phyloP scores from a whole-genome alignment of 2,797 vertebrate genomes.

The Sebastes trivittatus region DNA sequence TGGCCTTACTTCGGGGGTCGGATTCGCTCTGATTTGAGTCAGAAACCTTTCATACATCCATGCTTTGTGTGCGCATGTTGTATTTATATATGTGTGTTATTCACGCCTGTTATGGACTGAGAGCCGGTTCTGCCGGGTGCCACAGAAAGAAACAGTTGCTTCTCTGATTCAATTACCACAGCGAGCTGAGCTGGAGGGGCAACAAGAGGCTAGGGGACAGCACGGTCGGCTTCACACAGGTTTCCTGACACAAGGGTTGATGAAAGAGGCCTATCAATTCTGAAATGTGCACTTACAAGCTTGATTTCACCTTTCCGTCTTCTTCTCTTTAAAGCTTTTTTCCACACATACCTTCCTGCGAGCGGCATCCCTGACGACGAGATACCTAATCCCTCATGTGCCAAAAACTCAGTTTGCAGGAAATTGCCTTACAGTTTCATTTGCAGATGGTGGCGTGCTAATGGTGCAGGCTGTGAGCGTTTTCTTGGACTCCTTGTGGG shows the following conservation, averaged over 20 bases:
- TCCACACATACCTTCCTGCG: neutral
- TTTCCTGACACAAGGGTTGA: conserved; percentile 32
- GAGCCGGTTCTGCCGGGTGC: conserved; percentile 31
- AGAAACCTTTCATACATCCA: conserved; percentile 4
- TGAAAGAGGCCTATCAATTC: conserved; percentile 49
- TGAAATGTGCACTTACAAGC: conserved; percentile 51
- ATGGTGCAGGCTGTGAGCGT: neutral
- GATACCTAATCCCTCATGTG: conserved; percentile 45
- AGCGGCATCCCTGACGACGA: conserved; percentile 19
- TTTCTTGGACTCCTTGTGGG: neutral
- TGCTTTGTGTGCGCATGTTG: neutral
- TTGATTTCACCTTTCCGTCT: conserved; percentile 49
- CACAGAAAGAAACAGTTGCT: conserved; percentile 41
- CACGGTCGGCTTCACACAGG: conserved; percentile 51
- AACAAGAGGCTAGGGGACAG: conserved; percentile 50
- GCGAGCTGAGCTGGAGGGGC: conserved; percentile 44
- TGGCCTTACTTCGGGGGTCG: conserved; percentile 29
- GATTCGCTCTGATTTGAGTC: conserved; percentile 22
- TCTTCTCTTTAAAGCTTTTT: conserved; percentile 20
- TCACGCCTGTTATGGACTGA: conserved; percentile 25
- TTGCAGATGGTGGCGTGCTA: neutral
- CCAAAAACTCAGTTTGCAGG: conserved; percentile 37
- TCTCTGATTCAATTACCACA: conserved; percentile 68
- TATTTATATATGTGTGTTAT: conserved; percentile 16
- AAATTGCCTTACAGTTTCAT: conserved; percentile 18